phyloP scores from a whole-genome alignment of 2,888 invertebrate genomes.

The Lissonota sp. region DNA sequence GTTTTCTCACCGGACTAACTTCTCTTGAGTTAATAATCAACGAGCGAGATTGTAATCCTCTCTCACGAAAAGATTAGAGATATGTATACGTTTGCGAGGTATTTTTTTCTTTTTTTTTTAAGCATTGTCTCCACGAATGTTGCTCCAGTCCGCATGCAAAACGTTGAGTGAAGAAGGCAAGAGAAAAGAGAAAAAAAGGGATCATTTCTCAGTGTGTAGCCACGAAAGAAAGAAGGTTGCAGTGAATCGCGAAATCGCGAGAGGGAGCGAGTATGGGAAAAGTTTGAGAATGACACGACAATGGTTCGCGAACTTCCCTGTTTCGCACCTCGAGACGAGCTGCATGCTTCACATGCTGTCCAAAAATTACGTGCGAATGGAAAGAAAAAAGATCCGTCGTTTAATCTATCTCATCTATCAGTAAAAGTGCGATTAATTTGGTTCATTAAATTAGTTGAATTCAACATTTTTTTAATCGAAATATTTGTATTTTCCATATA shows the following conservation, averaged over 20 bases:
- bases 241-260: constrained; percentile 19
- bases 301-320: constrained; percentile 47
- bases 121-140: constrained; percentile 56
- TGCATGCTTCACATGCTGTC: constrained; percentile 26
- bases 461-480: no score
- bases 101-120: background rate
- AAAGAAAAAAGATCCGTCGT: constrained; percentile 12
- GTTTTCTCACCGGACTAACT: constrained; percentile 41
- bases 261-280: constrained; percentile 56
- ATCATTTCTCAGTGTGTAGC: constrained; percentile 50
- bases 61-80: constrained; percentile 41
- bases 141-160: constrained; percentile 31
- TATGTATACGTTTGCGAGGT: background rate
- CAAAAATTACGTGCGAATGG: constrained; percentile 40
- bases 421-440: no score
- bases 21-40: constrained; percentile 44
- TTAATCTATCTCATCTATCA: no score
- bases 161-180: constrained; percentile 1
- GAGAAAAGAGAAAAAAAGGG: constrained; percentile 30
- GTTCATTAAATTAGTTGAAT: no score
- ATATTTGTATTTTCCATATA: no score
- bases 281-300: constrained; percentile 55
- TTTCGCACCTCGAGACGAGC: constrained; percentile 52
- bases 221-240: constrained; percentile 44
- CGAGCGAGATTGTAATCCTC: constrained; percentile 47